Conservation (phyloP, 2,113 vertebrate species). For the Sceloporus undulatus region DNA sequence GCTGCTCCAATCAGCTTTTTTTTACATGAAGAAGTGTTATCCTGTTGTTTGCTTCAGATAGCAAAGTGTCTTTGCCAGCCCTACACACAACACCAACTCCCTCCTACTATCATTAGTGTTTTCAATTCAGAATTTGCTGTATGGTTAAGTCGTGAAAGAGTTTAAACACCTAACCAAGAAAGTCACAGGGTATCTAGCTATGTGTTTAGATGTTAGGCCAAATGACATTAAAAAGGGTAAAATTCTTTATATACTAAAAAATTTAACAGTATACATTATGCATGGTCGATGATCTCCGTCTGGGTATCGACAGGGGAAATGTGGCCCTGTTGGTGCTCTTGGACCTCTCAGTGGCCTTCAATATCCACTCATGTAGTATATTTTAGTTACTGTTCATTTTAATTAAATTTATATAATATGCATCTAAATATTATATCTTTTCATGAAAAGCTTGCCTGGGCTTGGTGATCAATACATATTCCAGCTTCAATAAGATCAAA, state of each 20-base stretch:
- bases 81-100: background rate
- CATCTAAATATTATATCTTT: slow-evolving; percentile 1
- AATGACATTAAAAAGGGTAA: background rate
- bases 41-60: too few relatives aligned
- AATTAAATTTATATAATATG: background rate
- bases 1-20: too few relatives aligned
- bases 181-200: background rate
- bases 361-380: background rate
- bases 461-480: background rate
- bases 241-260: too few relatives aligned
- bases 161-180: background rate
- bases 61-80: too few relatives aligned
- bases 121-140: background rate
- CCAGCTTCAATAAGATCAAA: slow-evolving; percentile 20
- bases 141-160: background rate
- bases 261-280: too few relatives aligned
- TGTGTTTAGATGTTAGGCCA: background rate
- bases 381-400: background rate
- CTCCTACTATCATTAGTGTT: background rate
- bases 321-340: too few relatives aligned
- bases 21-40: too few relatives aligned
- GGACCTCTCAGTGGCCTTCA: too few relatives aligned
- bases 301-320: too few relatives aligned
- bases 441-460: background rate
- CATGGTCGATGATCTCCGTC: too few relatives aligned